Conservation (phyloP, 2,797 vertebrate genomes). For the Xiphophorus birchmanni region DNA sequence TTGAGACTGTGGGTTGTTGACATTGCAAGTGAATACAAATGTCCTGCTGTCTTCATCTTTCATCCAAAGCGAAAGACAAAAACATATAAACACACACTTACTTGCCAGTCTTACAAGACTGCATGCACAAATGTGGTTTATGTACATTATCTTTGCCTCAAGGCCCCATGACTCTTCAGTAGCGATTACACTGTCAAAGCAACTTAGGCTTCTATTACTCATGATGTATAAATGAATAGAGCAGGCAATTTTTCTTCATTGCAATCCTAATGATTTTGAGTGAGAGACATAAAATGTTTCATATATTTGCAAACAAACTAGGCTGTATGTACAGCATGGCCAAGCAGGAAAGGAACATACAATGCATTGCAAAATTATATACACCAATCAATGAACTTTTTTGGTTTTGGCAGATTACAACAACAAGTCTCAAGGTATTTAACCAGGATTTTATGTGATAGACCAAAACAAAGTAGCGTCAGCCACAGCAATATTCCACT, state of each 20-base stretch:
- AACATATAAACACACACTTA: slow-evolving; percentile 12
- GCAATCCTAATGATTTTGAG: slow-evolving; percentile 9
- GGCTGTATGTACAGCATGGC: slow-evolving; percentile 8
- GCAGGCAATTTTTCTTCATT: slow-evolving; percentile 33
- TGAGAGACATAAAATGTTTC: slow-evolving; percentile 20
- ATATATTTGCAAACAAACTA: slow-evolving; percentile 15
- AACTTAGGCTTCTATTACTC: slow-evolving; percentile 57
- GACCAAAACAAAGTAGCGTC: background rate
- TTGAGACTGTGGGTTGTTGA: slow-evolving; percentile 33
- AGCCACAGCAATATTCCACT: background rate
- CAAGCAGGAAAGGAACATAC: slow-evolving; percentile 20
- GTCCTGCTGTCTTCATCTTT: slow-evolving; percentile 36
- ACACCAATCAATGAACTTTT: background rate
- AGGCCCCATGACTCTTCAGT: slow-evolving; percentile 49
- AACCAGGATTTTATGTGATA: background rate
- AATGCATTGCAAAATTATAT: background rate
- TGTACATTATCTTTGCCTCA: slow-evolving; percentile 63
- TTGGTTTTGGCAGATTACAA: background rate
- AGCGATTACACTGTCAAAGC: slow-evolving; percentile 47
- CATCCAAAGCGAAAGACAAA: slow-evolving; percentile 15
- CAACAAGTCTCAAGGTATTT: background rate
- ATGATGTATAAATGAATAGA: slow-evolving; percentile 47
- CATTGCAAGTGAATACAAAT: slow-evolving; percentile 31
- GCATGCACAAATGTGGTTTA: slow-evolving; percentile 48
- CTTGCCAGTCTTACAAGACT: slow-evolving; percentile 14